A percentile compares a stretch with the other conserved stretches of the same genome.
phyloP scores from a whole-genome alignment of 2,113 vertebrate genomes.

The Eonycteris spelaea region DNA sequence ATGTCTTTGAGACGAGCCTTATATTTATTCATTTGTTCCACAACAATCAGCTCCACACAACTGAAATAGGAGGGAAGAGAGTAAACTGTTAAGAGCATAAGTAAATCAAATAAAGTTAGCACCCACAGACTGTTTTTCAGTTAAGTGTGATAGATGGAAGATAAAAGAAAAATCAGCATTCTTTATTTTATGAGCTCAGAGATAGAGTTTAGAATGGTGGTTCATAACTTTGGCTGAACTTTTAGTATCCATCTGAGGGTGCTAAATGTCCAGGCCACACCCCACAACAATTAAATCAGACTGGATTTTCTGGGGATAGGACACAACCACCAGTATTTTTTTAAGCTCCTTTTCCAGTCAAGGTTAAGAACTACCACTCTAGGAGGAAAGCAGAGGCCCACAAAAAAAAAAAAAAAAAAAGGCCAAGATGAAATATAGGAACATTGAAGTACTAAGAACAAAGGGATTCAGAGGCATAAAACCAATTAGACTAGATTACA shows the following conservation, averaged over 20 bases:
- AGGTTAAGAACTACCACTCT: background rate
- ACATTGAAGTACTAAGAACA: background rate
- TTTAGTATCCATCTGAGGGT: background rate
- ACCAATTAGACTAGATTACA: background rate
- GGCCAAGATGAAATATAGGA: background rate
- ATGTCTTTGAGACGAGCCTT: constrained; percentile 97
- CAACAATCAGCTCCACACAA: constrained; percentile 95
- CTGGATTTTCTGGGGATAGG: background rate
- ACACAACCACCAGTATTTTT: background rate
- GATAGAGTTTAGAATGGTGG: background rate
- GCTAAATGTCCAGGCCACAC: background rate
- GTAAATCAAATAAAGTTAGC: constrained; percentile 1
- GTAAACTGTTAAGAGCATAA: constrained; percentile 46
- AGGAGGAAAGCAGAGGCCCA: background rate
- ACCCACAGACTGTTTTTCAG: background rate
- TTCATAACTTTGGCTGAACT: background rate
- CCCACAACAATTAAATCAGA: constrained; percentile 6
- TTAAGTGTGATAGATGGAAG: background rate
- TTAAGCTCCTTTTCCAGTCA: constrained; percentile 3
- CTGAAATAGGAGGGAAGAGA: constrained; percentile 76
- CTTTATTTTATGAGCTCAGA: background rate
- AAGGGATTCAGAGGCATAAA: background rate
- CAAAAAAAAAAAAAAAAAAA: background rate
- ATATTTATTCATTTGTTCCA: constrained; percentile 99
- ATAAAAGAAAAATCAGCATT: constrained; percentile 13